phyloP scores from a whole-genome alignment of 2,797 vertebrate species.

The Gallirallus australis region DNA sequence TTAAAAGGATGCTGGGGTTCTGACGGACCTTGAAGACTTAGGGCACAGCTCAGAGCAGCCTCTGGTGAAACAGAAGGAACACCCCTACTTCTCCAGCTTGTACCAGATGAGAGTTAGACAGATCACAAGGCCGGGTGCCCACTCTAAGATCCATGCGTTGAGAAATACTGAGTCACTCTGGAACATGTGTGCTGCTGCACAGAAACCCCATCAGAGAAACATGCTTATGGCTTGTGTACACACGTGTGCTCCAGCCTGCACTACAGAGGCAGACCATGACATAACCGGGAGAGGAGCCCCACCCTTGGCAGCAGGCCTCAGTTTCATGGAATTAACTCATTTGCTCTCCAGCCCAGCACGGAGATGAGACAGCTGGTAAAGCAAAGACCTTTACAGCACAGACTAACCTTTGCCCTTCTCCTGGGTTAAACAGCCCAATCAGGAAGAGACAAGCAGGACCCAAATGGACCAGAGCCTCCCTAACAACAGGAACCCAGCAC shows the following conservation, averaged over 20 bases:
- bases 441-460: background rate
- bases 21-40: background rate
- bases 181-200: background rate
- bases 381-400: background rate
- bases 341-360: background rate
- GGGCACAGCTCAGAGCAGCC: background rate
- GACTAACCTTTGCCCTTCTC: background rate
- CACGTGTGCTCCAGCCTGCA: background rate
- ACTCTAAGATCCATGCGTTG: accelerated
- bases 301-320: background rate
- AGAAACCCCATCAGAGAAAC: background rate
- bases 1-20: background rate
- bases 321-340: background rate
- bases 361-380: background rate
- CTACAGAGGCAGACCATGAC: background rate
- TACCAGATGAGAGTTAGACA: background rate
- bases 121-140: background rate
- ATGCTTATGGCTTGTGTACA: background rate
- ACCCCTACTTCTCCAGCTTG: background rate
- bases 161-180: background rate
- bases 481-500: background rate
- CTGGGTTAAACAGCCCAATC: background rate
- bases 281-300: background rate
- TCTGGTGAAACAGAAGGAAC: background rate
- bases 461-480: background rate